Percentiles rank a stretch among this genome's conserved stretches.
Evolutionary conservation across 2,888 invertebrate genomes (phyloP).

Genomic region (Helicoverpa assulta): DNA sequence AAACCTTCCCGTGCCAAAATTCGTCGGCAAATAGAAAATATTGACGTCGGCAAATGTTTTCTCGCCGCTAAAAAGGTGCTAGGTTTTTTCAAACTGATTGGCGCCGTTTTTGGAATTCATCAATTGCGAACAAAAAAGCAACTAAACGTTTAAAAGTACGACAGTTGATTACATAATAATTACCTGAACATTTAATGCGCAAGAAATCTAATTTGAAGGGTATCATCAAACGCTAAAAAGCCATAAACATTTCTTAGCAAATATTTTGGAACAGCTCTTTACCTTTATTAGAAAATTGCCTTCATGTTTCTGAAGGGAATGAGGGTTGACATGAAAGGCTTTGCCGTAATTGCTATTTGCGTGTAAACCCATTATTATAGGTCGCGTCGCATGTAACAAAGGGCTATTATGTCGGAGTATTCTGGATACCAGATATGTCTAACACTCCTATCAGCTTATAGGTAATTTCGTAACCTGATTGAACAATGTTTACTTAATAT

Average conservation of each 20-base stretch:
- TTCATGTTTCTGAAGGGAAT: constrained; percentile 73
- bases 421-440: constrained; percentile 53
- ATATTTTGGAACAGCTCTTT: constrained; percentile 69
- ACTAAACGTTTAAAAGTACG: neutral
- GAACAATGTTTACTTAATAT: constrained; percentile 35
- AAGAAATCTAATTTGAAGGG: constrained; percentile 17
- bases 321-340: constrained; percentile 77
- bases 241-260: constrained; percentile 61
- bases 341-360: constrained; percentile 77
- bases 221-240: constrained; percentile 23
- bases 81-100: constrained; percentile 21
- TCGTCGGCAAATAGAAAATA: constrained; percentile 73
- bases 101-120: constrained; percentile 4
- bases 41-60: constrained; percentile 70
- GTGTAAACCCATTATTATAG: constrained; percentile 76
- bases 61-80: constrained; percentile 44
- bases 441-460: constrained; percentile 58
- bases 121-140: constrained; percentile 21
- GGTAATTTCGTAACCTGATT: constrained; percentile 48
- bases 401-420: constrained; percentile 66
- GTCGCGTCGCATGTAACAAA: constrained; percentile 69
- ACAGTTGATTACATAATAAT: constrained; percentile 2
- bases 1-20: constrained; percentile 65
- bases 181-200: neutral
- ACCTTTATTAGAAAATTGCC: constrained; percentile 77